A percentile compares a stretch with the other conserved stretches of the same genome.
These are phyloP conservation scores for Nephotettix cincticeps DNA, from an alignment of 1,140 invertebrate genomes.

Conservation along the genomic window DNA sequence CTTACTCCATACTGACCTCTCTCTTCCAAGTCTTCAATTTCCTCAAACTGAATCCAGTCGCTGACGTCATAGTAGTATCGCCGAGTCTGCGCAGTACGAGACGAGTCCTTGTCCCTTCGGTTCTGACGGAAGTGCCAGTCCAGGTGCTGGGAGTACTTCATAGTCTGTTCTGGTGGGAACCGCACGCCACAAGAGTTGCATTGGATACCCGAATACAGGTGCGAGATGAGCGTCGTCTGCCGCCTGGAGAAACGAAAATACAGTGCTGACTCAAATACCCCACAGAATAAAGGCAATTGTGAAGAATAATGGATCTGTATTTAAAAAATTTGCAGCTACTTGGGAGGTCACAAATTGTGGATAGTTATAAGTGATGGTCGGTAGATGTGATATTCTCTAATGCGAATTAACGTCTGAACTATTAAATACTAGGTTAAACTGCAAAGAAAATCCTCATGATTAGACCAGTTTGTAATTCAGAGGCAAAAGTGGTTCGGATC, in stretches of 20 bases:
- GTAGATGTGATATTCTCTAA: too few relatives aligned
- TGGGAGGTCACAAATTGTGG: too few relatives aligned
- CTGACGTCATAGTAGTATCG: slow-evolving; percentile 87
- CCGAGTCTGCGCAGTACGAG: slow-evolving; percentile 76
- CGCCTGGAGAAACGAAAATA: slow-evolving; percentile 41
- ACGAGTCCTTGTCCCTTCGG: slow-evolving; percentile 79
- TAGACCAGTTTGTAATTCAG: too few relatives aligned
- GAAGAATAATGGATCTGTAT: too few relatives aligned
- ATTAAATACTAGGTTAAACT: too few relatives aligned
- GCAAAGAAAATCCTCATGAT: too few relatives aligned
- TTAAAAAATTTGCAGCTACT: too few relatives aligned
- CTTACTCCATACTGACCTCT: slow-evolving; percentile 60
- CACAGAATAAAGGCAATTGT: too few relatives aligned
- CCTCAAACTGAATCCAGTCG: slow-evolving; percentile 94
- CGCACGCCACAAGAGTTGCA: slow-evolving; percentile 92
- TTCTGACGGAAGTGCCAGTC: slow-evolving; percentile 98
- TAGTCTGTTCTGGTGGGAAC: slow-evolving; percentile 84
- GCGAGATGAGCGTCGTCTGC: slow-evolving; percentile 50
- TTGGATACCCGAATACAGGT: slow-evolving; percentile 73
- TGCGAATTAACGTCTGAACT: too few relatives aligned
- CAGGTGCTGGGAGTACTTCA: slow-evolving; percentile 87
- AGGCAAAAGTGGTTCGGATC: too few relatives aligned
- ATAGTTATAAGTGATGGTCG: too few relatives aligned
- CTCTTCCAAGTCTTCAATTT: slow-evolving; percentile 90
- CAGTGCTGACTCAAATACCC: too few relatives aligned